Evolutionary conservation across 2,113 vertebrate species (phyloP).

Genomic region (Perccottus glenii): DNA sequence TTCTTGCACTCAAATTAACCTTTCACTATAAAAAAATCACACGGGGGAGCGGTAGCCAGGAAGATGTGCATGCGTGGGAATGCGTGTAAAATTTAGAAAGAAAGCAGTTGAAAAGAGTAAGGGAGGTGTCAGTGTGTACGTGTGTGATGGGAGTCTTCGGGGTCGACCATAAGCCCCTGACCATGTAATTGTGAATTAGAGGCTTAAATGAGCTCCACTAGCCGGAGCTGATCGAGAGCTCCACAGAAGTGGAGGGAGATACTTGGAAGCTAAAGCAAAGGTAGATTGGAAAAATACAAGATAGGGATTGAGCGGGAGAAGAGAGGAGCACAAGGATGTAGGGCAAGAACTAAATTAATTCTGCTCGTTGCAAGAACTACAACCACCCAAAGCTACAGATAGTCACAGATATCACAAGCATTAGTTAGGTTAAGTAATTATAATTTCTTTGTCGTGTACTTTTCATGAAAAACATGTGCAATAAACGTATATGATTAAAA

Average conservation of each 20-base stretch:
- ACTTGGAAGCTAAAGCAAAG: background rate
- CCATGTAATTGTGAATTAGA: slow-evolving; percentile 71
- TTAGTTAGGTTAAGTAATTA: background rate
- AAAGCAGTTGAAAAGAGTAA: background rate
- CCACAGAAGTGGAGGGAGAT: slow-evolving; percentile 1
- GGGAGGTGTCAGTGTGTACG: slow-evolving; percentile 2
- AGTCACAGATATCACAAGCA: background rate
- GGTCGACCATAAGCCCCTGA: slow-evolving; percentile 47
- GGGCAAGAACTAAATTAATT: background rate
- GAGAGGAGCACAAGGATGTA: background rate
- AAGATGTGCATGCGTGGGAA: slow-evolving; percentile 18
- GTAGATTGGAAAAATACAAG: background rate
- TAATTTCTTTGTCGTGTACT: background rate
- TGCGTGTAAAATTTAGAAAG: slow-evolving; percentile 12
- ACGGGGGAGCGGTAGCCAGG: slow-evolving; percentile 44
- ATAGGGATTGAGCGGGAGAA: too few species aligned
- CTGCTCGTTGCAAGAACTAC: background rate
- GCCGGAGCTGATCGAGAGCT: slow-evolving; percentile 28
- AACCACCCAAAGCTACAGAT: background rate
- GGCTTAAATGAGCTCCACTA: slow-evolving; percentile 59
- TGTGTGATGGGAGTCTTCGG: slow-evolving; percentile 25
- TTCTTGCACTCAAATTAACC: slow-evolving; percentile 76
- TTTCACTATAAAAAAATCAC: slow-evolving; percentile 71
- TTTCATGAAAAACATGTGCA: background rate
- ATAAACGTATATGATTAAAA: background rate